Evolutionary conservation across 53 echinoderm and acorn worm genomes (phyloP).

Genomic region (Temnopleurus reevesii): DNA sequence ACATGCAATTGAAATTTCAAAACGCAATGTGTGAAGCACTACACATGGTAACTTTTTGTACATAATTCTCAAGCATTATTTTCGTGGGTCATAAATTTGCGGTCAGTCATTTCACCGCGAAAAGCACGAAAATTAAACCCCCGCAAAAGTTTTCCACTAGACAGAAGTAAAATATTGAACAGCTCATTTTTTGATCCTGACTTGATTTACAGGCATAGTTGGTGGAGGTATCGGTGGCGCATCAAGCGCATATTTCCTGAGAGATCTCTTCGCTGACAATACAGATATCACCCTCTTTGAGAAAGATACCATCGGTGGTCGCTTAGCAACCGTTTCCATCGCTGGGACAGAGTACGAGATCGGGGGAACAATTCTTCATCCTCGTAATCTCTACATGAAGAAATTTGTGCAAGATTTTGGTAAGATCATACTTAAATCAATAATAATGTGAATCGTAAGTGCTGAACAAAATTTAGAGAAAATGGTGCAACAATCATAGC

Average conservation of each 20-base stretch:
- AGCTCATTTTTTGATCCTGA: neutral
- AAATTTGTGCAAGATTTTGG: conserved; percentile 83
- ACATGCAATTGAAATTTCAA: no score
- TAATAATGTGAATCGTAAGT: no score
- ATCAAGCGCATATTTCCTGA: conserved; percentile 74
- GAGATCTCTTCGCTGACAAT: conserved; percentile 64
- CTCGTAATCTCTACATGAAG: conserved; percentile 84
- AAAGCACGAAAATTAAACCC: no score
- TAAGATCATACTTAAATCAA: conserved; percentile 24
- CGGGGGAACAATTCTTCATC: conserved; percentile 88
- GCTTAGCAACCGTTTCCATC: conserved; percentile 74
- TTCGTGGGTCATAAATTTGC: no score
- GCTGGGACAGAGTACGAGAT: conserved; percentile 74
- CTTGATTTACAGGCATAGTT: conserved; percentile 44
- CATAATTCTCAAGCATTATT: no score
- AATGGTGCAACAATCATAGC: no score
- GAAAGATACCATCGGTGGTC: conserved; percentile 70
- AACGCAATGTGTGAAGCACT: no score
- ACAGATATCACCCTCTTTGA: conserved; percentile 80
- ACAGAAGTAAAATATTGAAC: no score
- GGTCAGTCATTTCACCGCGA: no score
- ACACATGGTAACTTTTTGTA: no score
- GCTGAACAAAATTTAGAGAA: no score
- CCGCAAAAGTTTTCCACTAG: no score
- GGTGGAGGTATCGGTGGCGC: conserved; percentile 93